These are phyloP conservation scores for Dipodomys spectabilis DNA, from an alignment of 2,113 vertebrate genomes.

Conservation along the genomic window DNA sequence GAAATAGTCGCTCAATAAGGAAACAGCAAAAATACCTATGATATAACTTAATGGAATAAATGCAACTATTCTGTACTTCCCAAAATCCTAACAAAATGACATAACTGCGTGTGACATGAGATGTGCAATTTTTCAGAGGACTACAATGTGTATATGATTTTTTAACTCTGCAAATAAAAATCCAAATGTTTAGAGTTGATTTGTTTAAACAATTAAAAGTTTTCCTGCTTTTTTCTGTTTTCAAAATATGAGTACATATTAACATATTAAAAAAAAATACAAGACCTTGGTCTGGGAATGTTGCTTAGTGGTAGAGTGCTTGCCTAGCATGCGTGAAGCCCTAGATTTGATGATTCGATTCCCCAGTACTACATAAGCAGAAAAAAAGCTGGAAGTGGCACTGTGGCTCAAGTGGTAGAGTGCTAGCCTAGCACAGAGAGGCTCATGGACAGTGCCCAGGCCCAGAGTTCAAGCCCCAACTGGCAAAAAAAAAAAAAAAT, in stretches of 20 bases:
- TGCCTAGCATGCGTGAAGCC: too few relatives aligned
- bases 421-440: too few relatives aligned
- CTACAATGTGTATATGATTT: not conserved
- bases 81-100: not conserved
- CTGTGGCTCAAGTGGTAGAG: too few relatives aligned
- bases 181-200: constrained; percentile 37
- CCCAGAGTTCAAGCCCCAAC: too few relatives aligned
- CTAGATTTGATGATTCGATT: too few relatives aligned
- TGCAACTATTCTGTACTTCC: not conserved
- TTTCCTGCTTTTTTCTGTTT: constrained; percentile 29
- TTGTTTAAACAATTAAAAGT: constrained; percentile 39
- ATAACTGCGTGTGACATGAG: not conserved
- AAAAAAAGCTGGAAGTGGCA: too few relatives aligned
- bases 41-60: constrained; percentile 21
- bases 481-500: too few relatives aligned
- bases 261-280: constrained; percentile 57
- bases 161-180: constrained; percentile 27
- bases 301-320: too few relatives aligned
- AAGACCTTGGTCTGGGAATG: too few relatives aligned
- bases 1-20: not conserved
- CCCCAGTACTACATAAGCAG: too few relatives aligned
- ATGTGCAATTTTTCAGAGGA: constrained; percentile 35
- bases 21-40: constrained; percentile 24
- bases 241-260: constrained; percentile 46
- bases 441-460: too few relatives aligned